These are phyloP conservation scores for Nestor notabilis DNA, from an alignment of 2,113 vertebrate species.

Conservation along the genomic window DNA sequence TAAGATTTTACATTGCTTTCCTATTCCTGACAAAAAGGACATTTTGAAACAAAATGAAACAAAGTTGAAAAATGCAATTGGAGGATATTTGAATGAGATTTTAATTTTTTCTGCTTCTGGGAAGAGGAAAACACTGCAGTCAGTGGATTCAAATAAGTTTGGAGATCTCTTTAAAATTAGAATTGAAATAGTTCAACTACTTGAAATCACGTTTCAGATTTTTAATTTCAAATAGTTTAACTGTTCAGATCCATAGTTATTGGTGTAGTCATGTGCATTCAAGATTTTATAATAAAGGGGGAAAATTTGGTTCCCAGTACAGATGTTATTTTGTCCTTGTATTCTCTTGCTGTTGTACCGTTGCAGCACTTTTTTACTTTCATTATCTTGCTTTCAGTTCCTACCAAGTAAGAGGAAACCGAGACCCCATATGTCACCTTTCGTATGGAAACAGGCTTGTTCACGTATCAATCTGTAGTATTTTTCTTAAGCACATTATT, in stretches of 20 bases:
- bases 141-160: background rate
- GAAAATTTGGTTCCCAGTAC: background rate
- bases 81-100: background rate
- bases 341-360: background rate
- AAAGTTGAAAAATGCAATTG: background rate
- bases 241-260: background rate
- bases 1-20: background rate
- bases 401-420: background rate
- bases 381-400: background rate
- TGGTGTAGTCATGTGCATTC: background rate
- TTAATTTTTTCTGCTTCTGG: background rate
- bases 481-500: background rate
- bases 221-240: background rate
- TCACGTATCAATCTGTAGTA: background rate
- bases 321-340: background rate
- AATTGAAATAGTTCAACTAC: background rate
- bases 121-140: background rate
- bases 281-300: background rate
- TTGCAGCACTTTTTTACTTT: background rate
- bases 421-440: rapidly evolving
- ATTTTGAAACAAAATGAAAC: background rate
- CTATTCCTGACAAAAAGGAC: background rate
- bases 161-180: background rate
- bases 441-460: background rate
- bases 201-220: background rate